Conservation (phyloP, 2,888 invertebrate genomes). For the Vesta saturnalis region DNA sequence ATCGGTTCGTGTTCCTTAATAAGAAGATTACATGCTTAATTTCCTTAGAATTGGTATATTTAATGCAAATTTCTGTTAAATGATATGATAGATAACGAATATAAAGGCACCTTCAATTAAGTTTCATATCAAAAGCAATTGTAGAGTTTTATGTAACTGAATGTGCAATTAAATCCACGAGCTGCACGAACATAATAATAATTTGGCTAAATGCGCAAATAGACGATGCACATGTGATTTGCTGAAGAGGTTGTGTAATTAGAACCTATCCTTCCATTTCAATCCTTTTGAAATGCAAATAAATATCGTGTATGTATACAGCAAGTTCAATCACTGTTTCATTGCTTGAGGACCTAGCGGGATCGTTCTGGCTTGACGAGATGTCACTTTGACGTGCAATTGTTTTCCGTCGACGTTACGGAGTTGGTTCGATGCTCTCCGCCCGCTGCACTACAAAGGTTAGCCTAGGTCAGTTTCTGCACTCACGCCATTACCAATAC, state of each 20-base stretch:
- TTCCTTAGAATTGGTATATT: not conserved
- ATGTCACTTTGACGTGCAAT: slow-evolving; percentile 51
- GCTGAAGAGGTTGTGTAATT: not conserved
- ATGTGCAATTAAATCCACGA: slow-evolving; percentile 1
- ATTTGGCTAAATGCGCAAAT: not conserved
- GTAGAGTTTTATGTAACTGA: not conserved
- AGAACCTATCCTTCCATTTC: slow-evolving; percentile 21
- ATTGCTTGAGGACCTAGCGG: slow-evolving; percentile 49
- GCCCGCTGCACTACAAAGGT: slow-evolving; percentile 44
- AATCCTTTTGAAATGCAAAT: slow-evolving; percentile 46
- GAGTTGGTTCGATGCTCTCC: slow-evolving; percentile 48
- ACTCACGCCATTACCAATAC: slow-evolving; percentile 49
- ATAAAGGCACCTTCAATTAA: not conserved
- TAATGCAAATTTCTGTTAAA: slow-evolving; percentile 10
- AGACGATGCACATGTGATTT: not conserved
- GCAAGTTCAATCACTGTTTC: slow-evolving; percentile 49
- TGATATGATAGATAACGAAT: not conserved
- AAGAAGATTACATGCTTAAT: slow-evolving; percentile 1
- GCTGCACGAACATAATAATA: not conserved
- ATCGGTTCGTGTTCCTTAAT: not conserved
- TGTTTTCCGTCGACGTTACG: slow-evolving; percentile 50
- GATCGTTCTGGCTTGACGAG: slow-evolving; percentile 46
- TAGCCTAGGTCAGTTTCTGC: slow-evolving; percentile 50
- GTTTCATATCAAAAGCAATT: not conserved
- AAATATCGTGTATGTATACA: slow-evolving; percentile 36